A percentile compares a stretch with the other conserved stretches of the same genome.
phyloP scores from a whole-genome alignment of 2,888 invertebrate species.

The Drosophila mercatorum region DNA sequence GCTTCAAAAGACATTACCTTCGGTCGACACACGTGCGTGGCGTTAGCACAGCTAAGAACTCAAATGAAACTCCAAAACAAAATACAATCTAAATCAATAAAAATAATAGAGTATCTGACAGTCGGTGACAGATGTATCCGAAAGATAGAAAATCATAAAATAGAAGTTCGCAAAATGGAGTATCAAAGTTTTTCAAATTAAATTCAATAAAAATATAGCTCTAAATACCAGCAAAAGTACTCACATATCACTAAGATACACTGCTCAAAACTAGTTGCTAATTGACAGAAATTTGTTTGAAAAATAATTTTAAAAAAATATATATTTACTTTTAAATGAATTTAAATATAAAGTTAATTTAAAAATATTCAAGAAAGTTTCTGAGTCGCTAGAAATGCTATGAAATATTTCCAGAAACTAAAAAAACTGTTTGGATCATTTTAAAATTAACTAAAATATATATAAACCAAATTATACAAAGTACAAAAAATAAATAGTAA shows the following conservation, averaged over 20 bases:
- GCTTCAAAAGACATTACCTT: conserved; percentile 44
- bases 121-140: background rate
- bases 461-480: too few relatives aligned
- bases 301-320: too few relatives aligned
- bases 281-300: background rate
- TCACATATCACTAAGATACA: background rate
- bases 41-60: conserved; percentile 7
- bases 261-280: background rate
- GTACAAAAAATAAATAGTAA: too few relatives aligned
- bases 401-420: too few relatives aligned
- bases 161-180: background rate
- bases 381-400: too few relatives aligned
- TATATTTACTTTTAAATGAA: too few relatives aligned
- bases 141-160: background rate
- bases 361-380: too few relatives aligned
- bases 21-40: background rate
- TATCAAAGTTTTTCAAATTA: background rate
- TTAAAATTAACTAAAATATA: too few relatives aligned
- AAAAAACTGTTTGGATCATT: too few relatives aligned
- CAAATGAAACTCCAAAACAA: conserved; percentile 11
- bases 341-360: too few relatives aligned
- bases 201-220: background rate
- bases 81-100: background rate
- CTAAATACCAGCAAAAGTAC: background rate
- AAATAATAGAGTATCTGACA: background rate